Evolutionary conservation across 2,797 vertebrate species (phyloP).

Genomic region (Acipenser ruthenus): DNA sequence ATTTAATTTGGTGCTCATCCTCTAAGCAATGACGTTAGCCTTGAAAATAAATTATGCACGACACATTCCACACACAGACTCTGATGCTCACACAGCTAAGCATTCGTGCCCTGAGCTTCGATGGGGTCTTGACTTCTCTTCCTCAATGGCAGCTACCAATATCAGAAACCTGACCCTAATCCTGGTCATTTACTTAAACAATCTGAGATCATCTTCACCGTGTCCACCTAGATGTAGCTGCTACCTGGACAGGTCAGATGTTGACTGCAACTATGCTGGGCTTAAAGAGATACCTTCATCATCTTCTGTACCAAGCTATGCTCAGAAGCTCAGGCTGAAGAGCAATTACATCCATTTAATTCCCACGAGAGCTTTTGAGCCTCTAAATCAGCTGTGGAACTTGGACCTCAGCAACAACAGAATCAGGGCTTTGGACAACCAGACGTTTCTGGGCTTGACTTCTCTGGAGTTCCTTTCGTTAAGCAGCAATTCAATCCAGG

Average conservation of each 20-base stretch:
- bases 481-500: neutral
- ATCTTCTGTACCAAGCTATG: neutral
- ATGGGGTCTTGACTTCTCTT: neutral
- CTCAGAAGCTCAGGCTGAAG: constrained; percentile 10
- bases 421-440: neutral
- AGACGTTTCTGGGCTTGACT: constrained; percentile 2
- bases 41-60: too few species aligned
- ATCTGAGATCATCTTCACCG: too few species aligned
- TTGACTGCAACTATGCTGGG: constrained; percentile 5
- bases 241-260: neutral
- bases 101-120: too few species aligned
- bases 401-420: constrained; percentile 2
- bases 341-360: constrained; percentile 1
- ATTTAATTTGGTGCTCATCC: too few species aligned
- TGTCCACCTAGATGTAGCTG: constrained; percentile 3
- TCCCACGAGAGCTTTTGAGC: neutral
- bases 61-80: too few species aligned
- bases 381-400: constrained; percentile 1
- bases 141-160: neutral
- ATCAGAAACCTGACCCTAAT: neutral
- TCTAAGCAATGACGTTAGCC: too few species aligned
- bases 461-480: constrained; percentile 1
- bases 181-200: neutral
- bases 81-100: too few species aligned
- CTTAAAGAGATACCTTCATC: neutral